Conservation (phyloP, 2,797 vertebrate species). For the Pachyuromys duprasi region DNA sequence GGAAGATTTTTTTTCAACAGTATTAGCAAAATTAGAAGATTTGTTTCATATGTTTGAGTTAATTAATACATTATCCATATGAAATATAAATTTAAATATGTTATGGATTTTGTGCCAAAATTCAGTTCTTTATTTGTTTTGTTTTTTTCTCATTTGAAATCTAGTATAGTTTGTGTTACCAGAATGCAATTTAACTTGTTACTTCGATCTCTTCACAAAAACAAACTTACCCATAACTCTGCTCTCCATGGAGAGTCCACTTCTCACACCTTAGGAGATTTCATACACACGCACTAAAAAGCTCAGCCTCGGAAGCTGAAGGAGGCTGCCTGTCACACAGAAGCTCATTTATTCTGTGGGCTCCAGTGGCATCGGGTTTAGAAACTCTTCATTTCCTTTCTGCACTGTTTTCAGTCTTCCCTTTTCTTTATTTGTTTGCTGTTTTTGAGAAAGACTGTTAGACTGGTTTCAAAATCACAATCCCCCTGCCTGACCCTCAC, state of each 20-base stretch:
- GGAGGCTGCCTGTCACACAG: background rate
- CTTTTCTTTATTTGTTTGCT: background rate
- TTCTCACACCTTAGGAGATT: constrained; percentile 39
- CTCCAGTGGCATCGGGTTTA: background rate
- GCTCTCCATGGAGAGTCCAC: background rate
- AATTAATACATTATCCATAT: constrained; percentile 1
- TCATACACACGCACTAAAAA: background rate
- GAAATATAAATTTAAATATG: constrained; percentile 32
- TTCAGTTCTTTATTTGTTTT: constrained; percentile 56
- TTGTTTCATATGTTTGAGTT: constrained; percentile 26
- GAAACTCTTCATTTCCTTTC: constrained; percentile 21
- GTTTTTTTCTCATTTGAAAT: constrained; percentile 27
- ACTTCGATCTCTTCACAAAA: background rate
- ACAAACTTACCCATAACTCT: background rate
- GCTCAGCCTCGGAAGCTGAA: background rate
- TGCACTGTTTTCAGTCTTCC: background rate
- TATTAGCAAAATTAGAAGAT: constrained; percentile 36
- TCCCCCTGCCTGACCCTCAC: background rate
- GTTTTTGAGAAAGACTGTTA: background rate
- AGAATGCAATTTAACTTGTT: constrained; percentile 10
- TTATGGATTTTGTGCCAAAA: constrained; percentile 37
- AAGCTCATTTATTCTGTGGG: background rate
- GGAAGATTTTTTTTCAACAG: constrained; percentile 39
- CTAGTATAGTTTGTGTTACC: background rate
- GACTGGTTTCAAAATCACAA: background rate